phyloP scores from a whole-genome alignment of 2,113 vertebrate genomes.

The Rynchops niger region DNA sequence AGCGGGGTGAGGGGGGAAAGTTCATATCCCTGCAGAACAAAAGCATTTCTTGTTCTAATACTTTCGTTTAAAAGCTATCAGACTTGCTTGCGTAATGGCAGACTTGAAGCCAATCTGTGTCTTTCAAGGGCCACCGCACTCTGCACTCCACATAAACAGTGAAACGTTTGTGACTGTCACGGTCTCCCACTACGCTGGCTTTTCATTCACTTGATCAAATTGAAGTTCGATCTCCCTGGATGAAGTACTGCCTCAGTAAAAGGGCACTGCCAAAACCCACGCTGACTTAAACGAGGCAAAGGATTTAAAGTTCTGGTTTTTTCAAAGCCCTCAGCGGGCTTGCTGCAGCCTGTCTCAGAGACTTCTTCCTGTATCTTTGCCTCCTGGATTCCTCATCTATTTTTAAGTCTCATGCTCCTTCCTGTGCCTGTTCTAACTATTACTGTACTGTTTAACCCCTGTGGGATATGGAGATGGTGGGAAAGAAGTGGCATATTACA shows the following conservation, averaged over 20 bases:
- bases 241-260: neutral
- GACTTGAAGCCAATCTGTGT: neutral
- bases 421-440: slow-evolving; percentile 19
- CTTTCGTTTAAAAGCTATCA: neutral
- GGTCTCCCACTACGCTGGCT: neutral
- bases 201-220: neutral
- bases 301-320: neutral
- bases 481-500: neutral
- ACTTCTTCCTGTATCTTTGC: slow-evolving; percentile 33
- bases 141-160: neutral
- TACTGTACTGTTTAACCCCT: slow-evolving; percentile 29
- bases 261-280: neutral
- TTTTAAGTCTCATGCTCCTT: slow-evolving; percentile 32
- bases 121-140: neutral
- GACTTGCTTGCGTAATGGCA: neutral
- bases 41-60: neutral
- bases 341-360: neutral
- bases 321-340: neutral
- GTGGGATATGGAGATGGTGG: slow-evolving; percentile 31
- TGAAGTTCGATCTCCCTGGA: neutral
- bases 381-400: slow-evolving; percentile 48
- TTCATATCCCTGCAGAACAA: neutral
- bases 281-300: neutral
- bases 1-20: too few species aligned
- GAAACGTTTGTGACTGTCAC: neutral